Evolutionary conservation across 1,140 invertebrate species (phyloP).

Genomic region (Drosophila sturtevanti): DNA sequence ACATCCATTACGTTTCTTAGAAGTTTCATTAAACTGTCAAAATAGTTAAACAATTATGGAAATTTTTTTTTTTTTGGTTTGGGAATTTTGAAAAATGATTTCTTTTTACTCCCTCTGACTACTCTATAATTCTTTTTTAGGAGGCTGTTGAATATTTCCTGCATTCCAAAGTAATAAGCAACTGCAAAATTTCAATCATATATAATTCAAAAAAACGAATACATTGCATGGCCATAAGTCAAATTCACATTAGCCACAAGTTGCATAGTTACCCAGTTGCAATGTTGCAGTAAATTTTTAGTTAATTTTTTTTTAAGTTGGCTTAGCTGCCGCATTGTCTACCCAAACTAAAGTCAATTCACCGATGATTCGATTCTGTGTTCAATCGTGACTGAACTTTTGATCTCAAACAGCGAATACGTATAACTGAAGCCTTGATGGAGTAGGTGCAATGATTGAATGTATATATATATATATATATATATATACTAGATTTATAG

Average conservation of each 20-base stretch:
- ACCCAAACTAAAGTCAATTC: conserved; percentile 6
- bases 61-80: too few species aligned
- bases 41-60: too few species aligned
- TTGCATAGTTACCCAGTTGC: conserved; percentile 27
- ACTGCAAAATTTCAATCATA: conserved; percentile 8
- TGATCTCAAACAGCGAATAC: conserved; percentile 59
- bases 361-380: conserved; percentile 50
- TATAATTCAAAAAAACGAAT: conserved; percentile 10
- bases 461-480: conserved; percentile 29
- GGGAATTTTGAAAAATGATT: too few species aligned
- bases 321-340: conserved; percentile 55
- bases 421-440: conserved; percentile 47
- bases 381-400: conserved; percentile 73
- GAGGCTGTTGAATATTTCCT: neutral
- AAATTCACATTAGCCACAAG: conserved; percentile 47
- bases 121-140: neutral
- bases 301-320: conserved; percentile 19
- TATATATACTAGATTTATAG: neutral
- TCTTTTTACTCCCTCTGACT: too few species aligned
- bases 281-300: conserved; percentile 32
- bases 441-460: conserved; percentile 72
- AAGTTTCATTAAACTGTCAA: too few species aligned
- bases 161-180: neutral
- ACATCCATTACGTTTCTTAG: too few species aligned
- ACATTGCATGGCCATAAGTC: conserved; percentile 26